Conservation (phyloP, 1,140 invertebrate species). For the Drosophila willistoni region DNA sequence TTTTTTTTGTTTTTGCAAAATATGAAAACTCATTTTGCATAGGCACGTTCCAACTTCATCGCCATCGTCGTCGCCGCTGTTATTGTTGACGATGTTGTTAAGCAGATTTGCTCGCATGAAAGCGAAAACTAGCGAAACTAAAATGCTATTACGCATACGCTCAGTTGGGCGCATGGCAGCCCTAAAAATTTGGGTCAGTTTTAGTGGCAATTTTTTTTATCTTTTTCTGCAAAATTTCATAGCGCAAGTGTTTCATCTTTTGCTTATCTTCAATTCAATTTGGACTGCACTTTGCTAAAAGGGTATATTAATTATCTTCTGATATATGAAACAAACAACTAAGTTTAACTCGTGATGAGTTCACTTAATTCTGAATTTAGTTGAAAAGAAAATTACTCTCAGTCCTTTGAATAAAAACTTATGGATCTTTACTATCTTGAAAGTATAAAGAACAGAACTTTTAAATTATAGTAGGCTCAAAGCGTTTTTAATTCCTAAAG, state of each 20-base stretch:
- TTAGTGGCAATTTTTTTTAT: constrained; percentile 35
- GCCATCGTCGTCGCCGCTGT: constrained; percentile 7
- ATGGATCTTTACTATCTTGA: too few relatives aligned
- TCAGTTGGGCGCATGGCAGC: constrained; percentile 45
- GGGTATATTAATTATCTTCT: background rate
- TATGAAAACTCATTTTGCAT: constrained; percentile 75
- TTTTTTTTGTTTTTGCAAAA: constrained; percentile 50
- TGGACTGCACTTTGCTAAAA: background rate
- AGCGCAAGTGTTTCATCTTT: constrained; percentile 42
- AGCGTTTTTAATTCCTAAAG: too few relatives aligned
- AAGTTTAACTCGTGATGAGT: too few relatives aligned
- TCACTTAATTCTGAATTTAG: too few relatives aligned
- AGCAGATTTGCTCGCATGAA: constrained; percentile 70
- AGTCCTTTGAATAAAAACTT: too few relatives aligned
- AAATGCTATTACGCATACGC: constrained; percentile 79
- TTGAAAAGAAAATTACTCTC: too few relatives aligned
- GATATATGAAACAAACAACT: background rate
- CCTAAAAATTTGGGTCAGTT: constrained; percentile 70
- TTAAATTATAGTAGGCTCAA: too few relatives aligned
- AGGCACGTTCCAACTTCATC: constrained; percentile 65
- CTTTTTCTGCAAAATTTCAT: constrained; percentile 14
- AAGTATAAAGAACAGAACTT: too few relatives aligned
- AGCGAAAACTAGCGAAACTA: constrained; percentile 80
- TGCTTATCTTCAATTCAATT: background rate
- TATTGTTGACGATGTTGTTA: constrained; percentile 46